phyloP scores from a whole-genome alignment of 30 jellyfish, hydroid and myxozoan genomes.

The Sanderia malayensis region DNA sequence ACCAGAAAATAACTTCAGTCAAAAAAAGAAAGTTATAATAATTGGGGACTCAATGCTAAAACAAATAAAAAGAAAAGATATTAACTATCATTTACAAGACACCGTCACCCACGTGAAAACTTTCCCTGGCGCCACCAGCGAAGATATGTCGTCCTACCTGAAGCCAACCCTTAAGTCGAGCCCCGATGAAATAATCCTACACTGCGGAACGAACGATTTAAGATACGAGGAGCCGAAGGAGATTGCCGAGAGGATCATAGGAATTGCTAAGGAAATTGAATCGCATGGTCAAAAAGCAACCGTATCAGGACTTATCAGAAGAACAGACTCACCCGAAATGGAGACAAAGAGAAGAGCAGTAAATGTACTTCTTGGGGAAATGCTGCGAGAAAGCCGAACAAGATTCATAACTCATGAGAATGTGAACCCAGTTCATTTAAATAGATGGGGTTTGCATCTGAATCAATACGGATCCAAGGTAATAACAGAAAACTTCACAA shows the following conservation, averaged over 20 bases:
- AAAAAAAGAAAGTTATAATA: neutral
- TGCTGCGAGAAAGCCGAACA: slow-evolving; percentile 2
- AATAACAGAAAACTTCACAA: neutral
- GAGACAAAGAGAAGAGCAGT: slow-evolving; percentile 19
- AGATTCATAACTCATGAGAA: slow-evolving; percentile 11
- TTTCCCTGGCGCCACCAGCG: slow-evolving; percentile 27
- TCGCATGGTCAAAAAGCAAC: slow-evolving; percentile 15
- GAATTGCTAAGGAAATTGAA: slow-evolving; percentile 5
- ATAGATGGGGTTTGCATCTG: slow-evolving; percentile 17
- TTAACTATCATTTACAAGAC: neutral
- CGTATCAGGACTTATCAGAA: slow-evolving; percentile 2
- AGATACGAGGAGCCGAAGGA: slow-evolving; percentile 10
- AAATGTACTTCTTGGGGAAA: neutral
- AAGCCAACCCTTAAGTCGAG: slow-evolving; percentile 11
- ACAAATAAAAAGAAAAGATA: neutral
- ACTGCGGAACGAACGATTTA: slow-evolving; percentile 24
- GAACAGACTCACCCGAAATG: slow-evolving; percentile 21
- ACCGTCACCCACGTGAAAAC: neutral
- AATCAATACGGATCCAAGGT: slow-evolving; percentile 6
- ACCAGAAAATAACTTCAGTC: neutral
- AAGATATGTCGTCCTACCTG: slow-evolving; percentile 7
- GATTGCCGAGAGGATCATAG: slow-evolving; percentile 10
- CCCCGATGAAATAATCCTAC: slow-evolving; percentile 16
- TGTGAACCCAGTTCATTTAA: neutral
- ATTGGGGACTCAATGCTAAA: slow-evolving; percentile 5